Percentiles rank a stretch among this genome's conserved stretches.
phyloP scores from a whole-genome alignment of 2,113 vertebrate genomes.

The Dasypus novemcinctus region DNA sequence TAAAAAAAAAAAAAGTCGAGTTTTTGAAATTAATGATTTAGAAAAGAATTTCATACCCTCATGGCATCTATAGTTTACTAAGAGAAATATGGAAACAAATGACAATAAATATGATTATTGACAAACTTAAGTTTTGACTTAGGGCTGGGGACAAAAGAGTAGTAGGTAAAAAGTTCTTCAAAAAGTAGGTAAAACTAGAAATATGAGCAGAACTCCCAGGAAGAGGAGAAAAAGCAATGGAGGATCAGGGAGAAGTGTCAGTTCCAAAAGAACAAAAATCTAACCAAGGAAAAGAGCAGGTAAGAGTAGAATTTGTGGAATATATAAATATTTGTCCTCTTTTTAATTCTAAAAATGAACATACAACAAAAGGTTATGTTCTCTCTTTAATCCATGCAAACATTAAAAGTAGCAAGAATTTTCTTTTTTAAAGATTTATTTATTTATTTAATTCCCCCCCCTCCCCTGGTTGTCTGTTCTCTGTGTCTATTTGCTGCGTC shows the following conservation, averaged over 20 bases:
- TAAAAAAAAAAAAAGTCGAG: neutral
- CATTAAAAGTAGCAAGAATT: neutral
- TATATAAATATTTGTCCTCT: neutral
- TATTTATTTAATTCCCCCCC: too few species aligned
- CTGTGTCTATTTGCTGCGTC: too few species aligned
- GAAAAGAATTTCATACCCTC: neutral
- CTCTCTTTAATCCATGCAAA: neutral
- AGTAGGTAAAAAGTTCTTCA: neutral
- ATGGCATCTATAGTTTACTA: neutral
- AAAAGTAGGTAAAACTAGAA: neutral
- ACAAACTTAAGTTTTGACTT: neutral
- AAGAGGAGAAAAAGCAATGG: neutral
- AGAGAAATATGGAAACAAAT: neutral
- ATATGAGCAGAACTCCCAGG: neutral
- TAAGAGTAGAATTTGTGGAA: neutral
- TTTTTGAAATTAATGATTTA: neutral
- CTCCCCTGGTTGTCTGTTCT: too few species aligned
- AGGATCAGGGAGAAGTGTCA: neutral
- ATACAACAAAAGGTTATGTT: neutral
- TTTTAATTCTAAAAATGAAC: neutral
- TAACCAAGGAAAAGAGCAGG: neutral
- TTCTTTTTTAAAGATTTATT: too few species aligned
- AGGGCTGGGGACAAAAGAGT: neutral
- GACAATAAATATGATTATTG: neutral
- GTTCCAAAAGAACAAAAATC: slow-evolving; percentile 12